Conservation (phyloP, 1,140 invertebrate species). For the Asobara japonica region DNA sequence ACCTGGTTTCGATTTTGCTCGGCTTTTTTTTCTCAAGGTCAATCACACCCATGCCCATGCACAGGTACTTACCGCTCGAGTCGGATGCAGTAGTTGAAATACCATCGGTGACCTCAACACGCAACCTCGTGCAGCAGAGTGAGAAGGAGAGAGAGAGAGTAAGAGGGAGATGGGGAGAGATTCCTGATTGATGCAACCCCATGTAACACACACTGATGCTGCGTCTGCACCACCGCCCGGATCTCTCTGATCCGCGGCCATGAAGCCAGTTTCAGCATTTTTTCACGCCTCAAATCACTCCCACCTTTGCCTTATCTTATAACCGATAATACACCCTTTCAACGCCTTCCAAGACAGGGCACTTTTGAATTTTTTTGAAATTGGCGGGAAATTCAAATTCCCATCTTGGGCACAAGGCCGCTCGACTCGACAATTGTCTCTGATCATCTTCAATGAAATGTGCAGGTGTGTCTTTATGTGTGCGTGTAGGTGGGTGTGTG, state of each 20-base stretch:
- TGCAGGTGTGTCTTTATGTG: no score
- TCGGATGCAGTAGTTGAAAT: constrained; percentile 8
- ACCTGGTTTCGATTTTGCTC: constrained; percentile 54
- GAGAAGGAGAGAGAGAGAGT: background rate
- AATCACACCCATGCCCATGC: constrained; percentile 43
- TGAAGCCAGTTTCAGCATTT: constrained; percentile 8
- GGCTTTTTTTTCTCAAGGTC: constrained; percentile 42
- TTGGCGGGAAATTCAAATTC: no score
- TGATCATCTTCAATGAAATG: no score
- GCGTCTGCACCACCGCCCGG: background rate
- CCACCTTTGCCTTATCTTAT: background rate
- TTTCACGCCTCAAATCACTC: constrained; percentile 16
- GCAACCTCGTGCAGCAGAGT: constrained; percentile 36
- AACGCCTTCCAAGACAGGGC: constrained; percentile 1
- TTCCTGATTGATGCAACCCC: constrained; percentile 48
- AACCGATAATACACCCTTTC: constrained; percentile 21
- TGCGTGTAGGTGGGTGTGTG: no score
- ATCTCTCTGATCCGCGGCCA: constrained; percentile 10
- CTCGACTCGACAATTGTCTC: no score
- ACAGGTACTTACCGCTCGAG: background rate
- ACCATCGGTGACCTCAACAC: constrained; percentile 45
- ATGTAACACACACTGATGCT: constrained; percentile 6
- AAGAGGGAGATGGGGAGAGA: no score
- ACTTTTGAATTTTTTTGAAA: background rate
- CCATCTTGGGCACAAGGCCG: no score